Conservation (phyloP, 2,888 invertebrate genomes). For the Electrophaes corylata region DNA sequence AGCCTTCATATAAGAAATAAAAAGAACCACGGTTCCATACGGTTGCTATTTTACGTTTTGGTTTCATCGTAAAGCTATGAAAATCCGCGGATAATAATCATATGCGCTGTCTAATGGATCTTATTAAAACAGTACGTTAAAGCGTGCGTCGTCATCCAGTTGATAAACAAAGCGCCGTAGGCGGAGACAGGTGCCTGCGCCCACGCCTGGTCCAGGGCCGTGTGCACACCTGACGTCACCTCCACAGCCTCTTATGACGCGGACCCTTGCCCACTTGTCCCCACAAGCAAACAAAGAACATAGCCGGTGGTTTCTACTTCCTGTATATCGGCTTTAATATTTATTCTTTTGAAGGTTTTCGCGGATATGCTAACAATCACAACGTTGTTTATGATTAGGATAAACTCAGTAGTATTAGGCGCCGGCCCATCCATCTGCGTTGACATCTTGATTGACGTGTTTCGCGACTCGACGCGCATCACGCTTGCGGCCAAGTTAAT, state of each 20-base stretch:
- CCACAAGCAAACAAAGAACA: slow-evolving; percentile 46
- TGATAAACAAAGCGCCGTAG: slow-evolving; percentile 63
- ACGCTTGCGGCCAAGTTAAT: slow-evolving; percentile 49
- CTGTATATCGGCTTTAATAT: slow-evolving; percentile 14
- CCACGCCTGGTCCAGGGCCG: slow-evolving; percentile 73
- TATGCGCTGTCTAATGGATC: slow-evolving; percentile 36
- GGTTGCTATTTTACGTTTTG: slow-evolving; percentile 40
- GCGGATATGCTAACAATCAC: neutral
- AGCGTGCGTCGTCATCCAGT: slow-evolving; percentile 44
- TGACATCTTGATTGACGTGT: slow-evolving; percentile 72
- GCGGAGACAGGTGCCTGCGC: slow-evolving; percentile 70
- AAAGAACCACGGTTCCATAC: slow-evolving; percentile 29
- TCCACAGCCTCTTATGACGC: slow-evolving; percentile 65
- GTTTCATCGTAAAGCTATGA: slow-evolving; percentile 38
- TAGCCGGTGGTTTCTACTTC: slow-evolving; percentile 32
- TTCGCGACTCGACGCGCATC: slow-evolving; percentile 53
- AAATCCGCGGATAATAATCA: slow-evolving; percentile 32
- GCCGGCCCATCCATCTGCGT: slow-evolving; percentile 41
- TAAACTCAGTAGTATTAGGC: slow-evolving; percentile 22
- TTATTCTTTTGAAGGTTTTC: neutral
- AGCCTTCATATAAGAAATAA: slow-evolving; percentile 30
- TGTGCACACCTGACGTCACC: slow-evolving; percentile 78
- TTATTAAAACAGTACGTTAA: slow-evolving; percentile 40
- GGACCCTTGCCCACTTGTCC: slow-evolving; percentile 53
- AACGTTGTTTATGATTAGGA: neutral